Base-by-base conservation (phyloP, 1,140 invertebrate species). In the Zaprionus nigranus region DNA sequence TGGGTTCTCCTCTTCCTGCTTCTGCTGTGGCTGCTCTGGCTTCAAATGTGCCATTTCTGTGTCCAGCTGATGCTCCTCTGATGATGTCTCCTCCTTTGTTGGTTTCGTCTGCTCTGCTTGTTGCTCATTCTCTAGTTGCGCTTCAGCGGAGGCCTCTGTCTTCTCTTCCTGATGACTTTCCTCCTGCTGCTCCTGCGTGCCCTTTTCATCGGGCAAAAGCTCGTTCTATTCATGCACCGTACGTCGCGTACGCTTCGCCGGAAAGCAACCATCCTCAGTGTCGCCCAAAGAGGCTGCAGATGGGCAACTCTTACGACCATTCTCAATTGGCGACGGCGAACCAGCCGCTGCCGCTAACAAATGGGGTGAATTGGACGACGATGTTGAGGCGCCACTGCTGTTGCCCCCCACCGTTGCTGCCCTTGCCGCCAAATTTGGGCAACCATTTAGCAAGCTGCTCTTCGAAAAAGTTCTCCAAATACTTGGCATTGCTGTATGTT, bases 381-480 rank as follows among this genome's bases (percentile, higher is more conserved):
- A 73, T n/a, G 53, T 78, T 22, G 62, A 73, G 6, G 51, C 54
- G 15, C 81, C 60, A n/a, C 58, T 86, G n/a, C 59, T 60, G 17
- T 36, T 43, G 20, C 46, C 60, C 2, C 2, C 78, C 60, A 7
- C 64, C 60, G 12, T 61, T 86, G 15, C 56, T 60, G 17, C 28
- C 28, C 60, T 90, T 92, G 49, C 40, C 79, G 26, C 95, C 95
- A 91, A 96, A 97, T 85, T 95, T 95, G 2, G 97, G 97, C 72
- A 97, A 93, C 95, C 96, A 97, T 92, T 97, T 97, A 59, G 95
- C 82, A 71, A 98, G 94, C 84, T 97, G 95, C 82, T 96, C 95
- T 78, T 97, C 96, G 91, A 98, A 97, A 93, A 97, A 97, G 88
- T 96, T 96, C 92, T 97, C 97, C 70, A 98, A 94, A 78, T 95